phyloP scores from a whole-genome alignment of 2,113 vertebrate genomes.

The Neogale vison region DNA sequence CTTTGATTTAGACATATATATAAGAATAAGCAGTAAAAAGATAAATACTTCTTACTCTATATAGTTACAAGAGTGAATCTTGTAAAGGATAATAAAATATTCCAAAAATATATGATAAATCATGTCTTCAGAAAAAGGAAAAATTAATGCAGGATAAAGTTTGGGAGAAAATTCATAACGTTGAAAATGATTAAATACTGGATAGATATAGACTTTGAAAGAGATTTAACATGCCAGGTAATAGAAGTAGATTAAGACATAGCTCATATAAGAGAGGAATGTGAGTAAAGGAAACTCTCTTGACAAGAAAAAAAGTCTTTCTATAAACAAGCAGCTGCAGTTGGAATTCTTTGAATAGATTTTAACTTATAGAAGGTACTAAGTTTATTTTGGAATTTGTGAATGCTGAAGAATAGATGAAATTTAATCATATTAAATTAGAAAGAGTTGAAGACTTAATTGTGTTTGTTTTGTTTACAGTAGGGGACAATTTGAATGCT shows the following conservation, averaged over 20 bases:
- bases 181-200: not conserved
- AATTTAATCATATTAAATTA: not conserved
- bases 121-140: not conserved
- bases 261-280: not conserved
- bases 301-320: not conserved
- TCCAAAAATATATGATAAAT: not conserved
- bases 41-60: not conserved
- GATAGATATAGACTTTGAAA: not conserved
- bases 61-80: not conserved
- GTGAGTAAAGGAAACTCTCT: not conserved
- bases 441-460: not conserved
- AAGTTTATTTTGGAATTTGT: not conserved
- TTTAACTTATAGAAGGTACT: not conserved
- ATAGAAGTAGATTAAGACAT: not conserved
- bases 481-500: not conserved
- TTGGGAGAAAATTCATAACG: not conserved
- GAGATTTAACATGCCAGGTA: not conserved
- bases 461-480: not conserved
- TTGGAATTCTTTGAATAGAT: not conserved
- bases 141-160: not conserved
- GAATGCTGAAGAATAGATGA: not conserved
- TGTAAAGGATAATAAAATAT: not conserved
- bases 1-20: not conserved
- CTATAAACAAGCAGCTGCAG: not conserved
- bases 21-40: not conserved